Base-by-base conservation (phyloP, 2,797 vertebrate species). In the Premnoplex brunnescens region DNA sequence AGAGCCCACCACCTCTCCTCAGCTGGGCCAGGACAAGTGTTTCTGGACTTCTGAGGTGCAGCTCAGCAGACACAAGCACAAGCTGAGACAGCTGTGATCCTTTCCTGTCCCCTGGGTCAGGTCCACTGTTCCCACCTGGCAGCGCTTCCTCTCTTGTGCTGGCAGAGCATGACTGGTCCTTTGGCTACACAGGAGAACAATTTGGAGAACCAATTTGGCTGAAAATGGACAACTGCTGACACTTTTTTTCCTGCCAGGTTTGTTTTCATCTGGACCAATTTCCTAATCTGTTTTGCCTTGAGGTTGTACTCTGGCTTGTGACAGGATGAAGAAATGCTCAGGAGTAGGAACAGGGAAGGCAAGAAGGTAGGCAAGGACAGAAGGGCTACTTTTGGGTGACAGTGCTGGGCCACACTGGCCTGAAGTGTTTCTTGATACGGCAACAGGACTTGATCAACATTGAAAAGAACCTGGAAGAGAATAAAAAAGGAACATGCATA, bases 71-170 rank as follows among this genome's bases (percentile, higher is more conserved):
- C 21, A n/a, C 51, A 41, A 67, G 72, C 24, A 23, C 2, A 3
- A 12, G 11, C 17, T 51, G 17, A 27, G 15, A 34, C 74, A 85
- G 54, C 27, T 54, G 60, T 67, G 13, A 0, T 62, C 68, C 51
- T 58, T 46, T 79, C 26, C 27, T 32, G 34, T 41, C 19, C 56
- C 30, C 43, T 49, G 9, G 26, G 27, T 49, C 64, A 73, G 13
- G 8, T 24, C 74, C 0, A 0, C 32, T 37, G 15, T 2, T 82
- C 17, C n/a, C n/a, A 62, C 36, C 12, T 0, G 0, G 18, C 7
- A 54, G 51, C 36, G 7, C 48, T 58, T 64, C 26, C 24, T 59
- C 58, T 67, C 54, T 55, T 11, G 32, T 7, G 22, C 41, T 64
- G 41, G 41, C 36, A 78, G 52, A 81, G 14, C 23, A 12, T 5